Evolutionary conservation across 1,140 invertebrate species (phyloP).

Genomic region (Drosophila parabipectinata): DNA sequence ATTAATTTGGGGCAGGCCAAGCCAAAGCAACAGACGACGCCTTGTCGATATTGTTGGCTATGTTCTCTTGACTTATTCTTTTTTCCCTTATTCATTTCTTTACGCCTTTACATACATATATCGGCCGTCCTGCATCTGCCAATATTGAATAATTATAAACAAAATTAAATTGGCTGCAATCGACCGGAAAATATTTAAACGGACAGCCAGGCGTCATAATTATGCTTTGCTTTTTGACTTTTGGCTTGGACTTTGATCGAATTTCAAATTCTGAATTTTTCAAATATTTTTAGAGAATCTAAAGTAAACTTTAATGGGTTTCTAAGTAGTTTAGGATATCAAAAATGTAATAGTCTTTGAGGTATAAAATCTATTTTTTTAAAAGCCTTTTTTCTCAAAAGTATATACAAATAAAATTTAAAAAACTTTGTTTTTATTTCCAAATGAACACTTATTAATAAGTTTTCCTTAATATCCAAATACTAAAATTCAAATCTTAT

Average conservation of each 20-base stretch:
- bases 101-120: conserved; percentile 24
- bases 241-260: conserved; percentile 29
- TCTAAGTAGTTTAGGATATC: conserved; percentile 12
- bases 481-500: background rate
- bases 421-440: no score
- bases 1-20: conserved; percentile 76
- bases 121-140: conserved; percentile 47
- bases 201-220: conserved; percentile 57
- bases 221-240: conserved; percentile 40
- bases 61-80: conserved; percentile 11
- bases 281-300: conserved; percentile 1
- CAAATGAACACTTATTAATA: no score
- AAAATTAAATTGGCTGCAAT: conserved; percentile 66
- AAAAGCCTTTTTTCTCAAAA: no score
- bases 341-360: background rate
- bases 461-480: no score
- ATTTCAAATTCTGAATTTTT: background rate
- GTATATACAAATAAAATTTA: no score
- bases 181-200: conserved; percentile 41
- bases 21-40: conserved; percentile 42
- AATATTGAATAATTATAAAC: conserved; percentile 77
- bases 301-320: background rate
- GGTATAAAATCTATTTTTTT: background rate
- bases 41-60: conserved; percentile 63
- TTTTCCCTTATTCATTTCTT: conserved; percentile 3